Base-by-base conservation (phyloP, 2,797 vertebrate species). In the Esox lucius region DNA sequence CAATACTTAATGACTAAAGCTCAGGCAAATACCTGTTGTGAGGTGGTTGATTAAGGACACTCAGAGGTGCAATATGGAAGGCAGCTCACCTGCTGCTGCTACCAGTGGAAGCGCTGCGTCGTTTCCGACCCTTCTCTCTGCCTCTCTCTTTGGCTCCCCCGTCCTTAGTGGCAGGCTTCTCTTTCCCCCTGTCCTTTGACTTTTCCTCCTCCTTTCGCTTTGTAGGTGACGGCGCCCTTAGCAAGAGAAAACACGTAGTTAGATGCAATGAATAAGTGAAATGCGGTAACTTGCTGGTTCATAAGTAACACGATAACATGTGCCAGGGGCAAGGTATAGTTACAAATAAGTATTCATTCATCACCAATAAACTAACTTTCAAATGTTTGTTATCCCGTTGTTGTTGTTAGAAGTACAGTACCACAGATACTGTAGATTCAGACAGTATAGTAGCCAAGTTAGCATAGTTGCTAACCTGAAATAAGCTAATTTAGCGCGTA, bases 171-270 rank as follows among this genome's bases (percentile, higher is more conserved):
- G 81, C 83, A 49, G 89, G 90, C 85, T 98, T 99, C 68, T 99
- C 98, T 90, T 98, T 98, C 22, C 92, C 93, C 48, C 95, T 84
- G 13, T 98, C 97, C 91, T 98, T 96, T 0, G 95, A 90, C 81
- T 98, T 98, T 81, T 99, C 97, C 74, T 98, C 97, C 67, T 99
- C 97, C 83, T 97, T 98, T 72, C 97, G 92, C 80, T 99, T 99
- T 68, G 95, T 96, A 0, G 98, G 97, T 90, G 97, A 98, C 59
- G 97, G 97, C 86, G 96, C 97, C 97, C 98, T 99, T 80, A 64
- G 68, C 31, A 1, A 65, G 48, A 5, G 12, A 64, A 0, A 65
- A 13, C 1, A 17, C 3, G 17, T 11, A 35, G 17, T 35, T 53
- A 53, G 51, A 35, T 66, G 4, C 31, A 39, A 67, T 39, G n/a